Conservation (phyloP, 2,113 vertebrate genomes). For the Brachypodius melanocephalos region DNA sequence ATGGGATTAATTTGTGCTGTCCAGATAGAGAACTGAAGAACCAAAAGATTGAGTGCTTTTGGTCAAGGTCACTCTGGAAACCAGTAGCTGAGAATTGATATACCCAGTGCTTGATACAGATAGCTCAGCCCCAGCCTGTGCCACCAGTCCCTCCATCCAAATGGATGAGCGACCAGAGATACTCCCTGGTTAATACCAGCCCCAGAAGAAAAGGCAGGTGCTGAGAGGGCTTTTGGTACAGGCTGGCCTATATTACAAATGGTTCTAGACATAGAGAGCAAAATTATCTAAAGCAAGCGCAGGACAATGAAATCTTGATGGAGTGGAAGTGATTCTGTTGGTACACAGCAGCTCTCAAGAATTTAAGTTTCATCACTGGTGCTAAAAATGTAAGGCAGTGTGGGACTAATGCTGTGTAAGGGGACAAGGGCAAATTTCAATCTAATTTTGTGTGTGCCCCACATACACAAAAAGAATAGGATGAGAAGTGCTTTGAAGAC, state of each 20-base stretch:
- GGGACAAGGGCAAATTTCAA: background rate
- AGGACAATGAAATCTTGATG: background rate
- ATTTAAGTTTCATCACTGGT: background rate
- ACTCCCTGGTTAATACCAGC: too few species aligned
- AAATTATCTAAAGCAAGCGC: background rate
- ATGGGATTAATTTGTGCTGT: background rate
- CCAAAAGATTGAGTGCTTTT: background rate
- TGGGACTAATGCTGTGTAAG: background rate
- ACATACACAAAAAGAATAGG: background rate
- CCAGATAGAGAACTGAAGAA: background rate
- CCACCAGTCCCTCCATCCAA: background rate
- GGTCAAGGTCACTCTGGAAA: background rate
- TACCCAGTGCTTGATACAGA: background rate
- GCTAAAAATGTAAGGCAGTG: background rate
- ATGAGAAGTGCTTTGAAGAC: background rate
- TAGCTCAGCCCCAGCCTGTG: background rate
- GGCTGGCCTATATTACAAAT: background rate
- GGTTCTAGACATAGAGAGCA: background rate
- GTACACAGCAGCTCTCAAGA: background rate
- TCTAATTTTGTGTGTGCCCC: background rate
- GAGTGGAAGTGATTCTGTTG: background rate
- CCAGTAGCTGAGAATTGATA: background rate
- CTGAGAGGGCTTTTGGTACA: background rate
- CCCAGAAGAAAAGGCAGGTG: background rate
- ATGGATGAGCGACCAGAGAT: background rate